Conservation (phyloP, 2,797 vertebrate species). For the Falco columbarius region DNA sequence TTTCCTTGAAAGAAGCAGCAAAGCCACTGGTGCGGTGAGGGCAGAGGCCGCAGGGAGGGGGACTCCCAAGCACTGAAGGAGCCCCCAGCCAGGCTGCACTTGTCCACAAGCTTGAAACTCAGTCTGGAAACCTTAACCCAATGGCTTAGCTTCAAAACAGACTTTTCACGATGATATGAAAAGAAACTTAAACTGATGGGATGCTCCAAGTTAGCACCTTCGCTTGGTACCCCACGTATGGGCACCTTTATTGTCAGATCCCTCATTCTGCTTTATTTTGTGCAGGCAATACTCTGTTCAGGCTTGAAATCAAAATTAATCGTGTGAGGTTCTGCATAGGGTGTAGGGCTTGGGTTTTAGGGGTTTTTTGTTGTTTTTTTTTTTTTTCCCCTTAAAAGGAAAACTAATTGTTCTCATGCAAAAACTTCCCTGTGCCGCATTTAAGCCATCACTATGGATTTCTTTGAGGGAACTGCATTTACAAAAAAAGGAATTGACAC, state of each 20-base stretch:
- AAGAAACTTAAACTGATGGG: neutral
- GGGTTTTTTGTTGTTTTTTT: too few relatives aligned
- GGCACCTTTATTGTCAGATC: neutral
- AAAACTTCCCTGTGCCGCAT: neutral
- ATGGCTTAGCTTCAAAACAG: neutral
- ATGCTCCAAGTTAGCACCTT: neutral
- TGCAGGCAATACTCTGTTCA: neutral
- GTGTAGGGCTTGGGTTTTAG: rapidly evolving
- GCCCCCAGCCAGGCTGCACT: neutral
- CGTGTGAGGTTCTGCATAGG: neutral
- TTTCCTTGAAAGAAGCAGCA: neutral
- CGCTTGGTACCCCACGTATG: rapidly evolving
- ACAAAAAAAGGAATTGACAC: neutral
- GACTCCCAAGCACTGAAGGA: rapidly evolving
- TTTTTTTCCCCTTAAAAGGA: neutral
- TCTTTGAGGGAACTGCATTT: neutral
- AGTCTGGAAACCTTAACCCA: neutral
- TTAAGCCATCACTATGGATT: neutral
- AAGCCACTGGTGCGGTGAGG: neutral
- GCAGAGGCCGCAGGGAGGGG: neutral
- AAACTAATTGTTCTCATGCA: neutral
- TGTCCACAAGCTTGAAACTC: neutral
- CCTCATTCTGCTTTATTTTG: neutral
- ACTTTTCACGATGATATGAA: rapidly evolving
- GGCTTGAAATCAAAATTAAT: neutral